These are phyloP conservation scores for Danionella dracula DNA, from an alignment of 2,797 vertebrate species.

Conservation along the genomic window DNA sequence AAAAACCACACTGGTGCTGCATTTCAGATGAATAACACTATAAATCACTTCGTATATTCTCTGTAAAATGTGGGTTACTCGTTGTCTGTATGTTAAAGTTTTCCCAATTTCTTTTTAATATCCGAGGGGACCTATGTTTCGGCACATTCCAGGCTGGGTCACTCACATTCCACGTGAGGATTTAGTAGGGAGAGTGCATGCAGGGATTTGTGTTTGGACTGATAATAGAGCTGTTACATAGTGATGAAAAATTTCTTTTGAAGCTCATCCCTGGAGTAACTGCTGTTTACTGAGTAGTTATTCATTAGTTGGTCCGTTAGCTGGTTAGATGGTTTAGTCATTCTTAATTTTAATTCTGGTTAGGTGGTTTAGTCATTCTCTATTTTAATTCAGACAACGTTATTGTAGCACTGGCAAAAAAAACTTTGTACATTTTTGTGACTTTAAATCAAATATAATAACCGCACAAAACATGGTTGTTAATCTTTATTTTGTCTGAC, in stretches of 20 bases:
- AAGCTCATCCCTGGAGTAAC: too few species aligned
- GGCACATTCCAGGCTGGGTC: constrained; percentile 35
- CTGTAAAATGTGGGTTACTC: not conserved
- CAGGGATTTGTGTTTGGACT: constrained; percentile 44
- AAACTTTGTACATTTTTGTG: too few species aligned
- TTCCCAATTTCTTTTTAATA: constrained; percentile 18
- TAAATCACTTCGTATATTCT: not conserved
- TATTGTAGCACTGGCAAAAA: too few species aligned
- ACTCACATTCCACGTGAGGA: constrained; percentile 35
- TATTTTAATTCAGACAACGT: too few species aligned
- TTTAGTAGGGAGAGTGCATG: constrained; percentile 37
- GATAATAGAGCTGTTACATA: constrained; percentile 38
- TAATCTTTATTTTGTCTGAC: constrained; percentile 3
- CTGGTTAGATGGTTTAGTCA: too few species aligned
- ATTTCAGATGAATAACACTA: constrained; percentile 5
- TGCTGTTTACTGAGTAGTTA: too few species aligned
- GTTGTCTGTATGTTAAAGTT: constrained; percentile 28
- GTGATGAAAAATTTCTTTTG: too few species aligned
- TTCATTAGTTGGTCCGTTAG: too few species aligned
- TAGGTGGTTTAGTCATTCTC: too few species aligned
- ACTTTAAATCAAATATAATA: too few species aligned
- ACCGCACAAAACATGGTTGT: too few species aligned
- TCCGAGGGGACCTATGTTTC: constrained; percentile 29
- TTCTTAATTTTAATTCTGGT: too few species aligned
- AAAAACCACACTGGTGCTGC: not conserved